These are phyloP conservation scores for Eumaeus atala DNA, from an alignment of 1,140 invertebrate species.

Conservation along the genomic window DNA sequence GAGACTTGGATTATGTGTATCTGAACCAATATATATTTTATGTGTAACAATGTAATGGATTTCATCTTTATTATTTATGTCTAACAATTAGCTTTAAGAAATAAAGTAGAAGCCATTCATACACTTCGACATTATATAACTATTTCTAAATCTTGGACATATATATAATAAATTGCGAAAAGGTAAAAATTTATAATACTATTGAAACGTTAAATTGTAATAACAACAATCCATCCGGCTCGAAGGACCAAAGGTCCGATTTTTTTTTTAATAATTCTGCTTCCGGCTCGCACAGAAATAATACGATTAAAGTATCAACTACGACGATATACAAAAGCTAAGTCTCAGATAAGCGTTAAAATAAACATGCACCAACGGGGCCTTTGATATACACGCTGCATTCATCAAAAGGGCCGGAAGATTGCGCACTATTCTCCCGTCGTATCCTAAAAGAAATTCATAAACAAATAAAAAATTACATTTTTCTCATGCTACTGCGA, in stretches of 20 bases:
- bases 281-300: conserved; percentile 40
- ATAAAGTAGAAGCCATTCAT: too few species aligned
- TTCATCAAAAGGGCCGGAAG: conserved; percentile 57
- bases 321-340: conserved; percentile 30
- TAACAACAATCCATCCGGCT: conserved; percentile 20
- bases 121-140: too few species aligned
- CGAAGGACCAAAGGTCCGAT: conserved; percentile 6
- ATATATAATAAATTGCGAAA: too few species aligned
- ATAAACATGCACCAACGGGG: conserved; percentile 30
- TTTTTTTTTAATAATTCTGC: conserved; percentile 17
- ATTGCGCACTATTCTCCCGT: conserved; percentile 21
- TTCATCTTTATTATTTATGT: too few species aligned
- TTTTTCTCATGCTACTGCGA: not conserved
- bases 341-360: conserved; percentile 29
- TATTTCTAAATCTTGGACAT: too few species aligned
- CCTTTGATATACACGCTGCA: conserved; percentile 29
- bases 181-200: not conserved
- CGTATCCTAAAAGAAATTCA: conserved; percentile 15
- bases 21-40: too few species aligned
- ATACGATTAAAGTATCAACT: conserved; percentile 35
- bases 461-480: conserved; percentile 8
- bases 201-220: too few species aligned
- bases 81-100: too few species aligned
- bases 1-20: too few species aligned
- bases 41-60: too few species aligned